Evolutionary conservation across 2,888 invertebrate genomes (phyloP), one percentile per base, ranked within the genome.

Genomic region (Acrobasis repandana): DNA sequence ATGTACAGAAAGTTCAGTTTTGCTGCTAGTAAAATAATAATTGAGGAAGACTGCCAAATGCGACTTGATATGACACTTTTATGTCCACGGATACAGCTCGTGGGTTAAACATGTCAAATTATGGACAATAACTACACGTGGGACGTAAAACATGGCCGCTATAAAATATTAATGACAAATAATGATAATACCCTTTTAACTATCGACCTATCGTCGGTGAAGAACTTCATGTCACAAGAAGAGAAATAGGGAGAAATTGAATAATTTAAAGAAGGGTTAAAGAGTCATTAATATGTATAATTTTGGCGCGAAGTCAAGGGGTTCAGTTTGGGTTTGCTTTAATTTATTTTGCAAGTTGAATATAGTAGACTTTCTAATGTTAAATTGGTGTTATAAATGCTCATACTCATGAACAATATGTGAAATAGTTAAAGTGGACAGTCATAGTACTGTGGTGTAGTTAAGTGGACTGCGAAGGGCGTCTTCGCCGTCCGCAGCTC

Each of bases 131-230:
- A 52, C 54, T 38, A 43, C 10, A 20, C 28, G n/a, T 43, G n/a
- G 38, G 38, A 38, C 54, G 18, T 38, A 54, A 38, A 38, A 43
- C 11, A 15, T 36, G 14, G 8, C 20, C 1, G 38, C 38, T 38
- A 18, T 38, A 38, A 54, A 54, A 54, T 38, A 34, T 38, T 38
- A 54, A 54, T 38, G 54, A 43, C 38, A n/a, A 14, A 38, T 54
- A 18, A 54, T 54, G 38, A 43, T 54, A 54, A 54, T 54, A 11
- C 8, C 38, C 3, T 38, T 20, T 43, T 54, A 3, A 43, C 38
- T 38, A 36, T 9, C 34, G 9, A 36, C 36, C 9, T 36, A 10
- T 11, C 6, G 2, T 14, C 36, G 11, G 2, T 1, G 36, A 11
- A 36, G 34, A 9, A 34, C 9, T 1, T 14, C 9, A 38, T 6